phyloP scores from a whole-genome alignment of 2,797 vertebrate genomes.

The Enteromius unitaeniatus region DNA sequence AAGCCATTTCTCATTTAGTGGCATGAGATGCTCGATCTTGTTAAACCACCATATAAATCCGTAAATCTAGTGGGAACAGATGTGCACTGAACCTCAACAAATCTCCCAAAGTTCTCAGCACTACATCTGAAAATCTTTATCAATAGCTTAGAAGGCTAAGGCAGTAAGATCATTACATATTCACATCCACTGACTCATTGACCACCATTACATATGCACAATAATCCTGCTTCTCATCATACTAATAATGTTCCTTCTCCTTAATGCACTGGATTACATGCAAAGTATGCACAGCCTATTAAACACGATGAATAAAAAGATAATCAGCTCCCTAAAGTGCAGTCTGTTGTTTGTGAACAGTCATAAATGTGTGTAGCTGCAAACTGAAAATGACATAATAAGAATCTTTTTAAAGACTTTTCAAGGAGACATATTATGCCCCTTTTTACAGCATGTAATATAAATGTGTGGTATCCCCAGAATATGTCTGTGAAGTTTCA shows the following conservation, averaged over 20 bases:
- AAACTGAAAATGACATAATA: not conserved
- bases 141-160: slow-evolving; percentile 11
- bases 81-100: slow-evolving; percentile 24
- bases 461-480: too few relatives aligned
- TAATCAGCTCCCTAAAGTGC: slow-evolving; percentile 14
- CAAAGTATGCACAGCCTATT: slow-evolving; percentile 18
- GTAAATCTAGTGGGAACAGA: slow-evolving; percentile 32
- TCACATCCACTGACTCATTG: slow-evolving; percentile 17
- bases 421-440: not conserved
- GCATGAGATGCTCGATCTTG: slow-evolving; percentile 26
- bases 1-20: slow-evolving; percentile 22
- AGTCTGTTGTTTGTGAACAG: slow-evolving; percentile 2
- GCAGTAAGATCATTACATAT: slow-evolving; percentile 16
- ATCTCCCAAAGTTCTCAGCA: slow-evolving; percentile 3
- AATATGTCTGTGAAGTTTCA: too few relatives aligned
- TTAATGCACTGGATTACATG: slow-evolving; percentile 30
- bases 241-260: not conserved
- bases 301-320: slow-evolving; percentile 28
- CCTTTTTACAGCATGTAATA: too few relatives aligned
- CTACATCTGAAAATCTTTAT: slow-evolving; percentile 14
- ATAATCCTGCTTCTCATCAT: slow-evolving; percentile 36
- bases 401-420: slow-evolving; percentile 17
- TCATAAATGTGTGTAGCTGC: not conserved
- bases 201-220: slow-evolving; percentile 35
- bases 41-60: slow-evolving; percentile 31